Evolutionary conservation across 1,140 invertebrate genomes (phyloP), one percentile per base, ranked within the genome.

Genomic region (Galendromus occidentalis): DNA sequence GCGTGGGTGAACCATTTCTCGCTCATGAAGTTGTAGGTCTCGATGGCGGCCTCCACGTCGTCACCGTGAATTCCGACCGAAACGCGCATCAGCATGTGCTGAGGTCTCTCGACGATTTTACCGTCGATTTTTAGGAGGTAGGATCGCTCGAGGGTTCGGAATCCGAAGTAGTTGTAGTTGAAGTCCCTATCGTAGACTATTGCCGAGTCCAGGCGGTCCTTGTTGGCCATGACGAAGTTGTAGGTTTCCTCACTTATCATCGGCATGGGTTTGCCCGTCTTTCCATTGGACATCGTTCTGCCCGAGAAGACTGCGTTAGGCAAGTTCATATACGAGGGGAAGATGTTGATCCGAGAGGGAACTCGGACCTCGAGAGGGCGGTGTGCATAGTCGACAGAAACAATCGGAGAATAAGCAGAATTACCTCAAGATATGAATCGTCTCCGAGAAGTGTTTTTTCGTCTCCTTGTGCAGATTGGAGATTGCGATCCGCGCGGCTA

Each of bases 31-130:
- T 98, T 93, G 74, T 99, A 99, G 0, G 95, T 97, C 78, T 97
- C 88, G 70, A 99, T 92, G 25, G 85, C 92, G 29, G 83, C 80
- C 69, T 94, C 87, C 66, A 98, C 87, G 73, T 98, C 87, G 69
- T 93, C 85, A 12, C 85, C 85, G 76, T 99, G 95, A 71, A 99
- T 97, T 17, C 92, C 95, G 68, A 99, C 85, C 25, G 95, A 77
- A 14, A 98, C 94, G 72, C 96, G 79, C 95, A 99, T 99, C 51
- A 98, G 76, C 92, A 99, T 92, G 68, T 98, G 93, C 72, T 98
- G 95, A 0, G 96, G 96, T 44, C 95, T 80, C 75, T 99, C 95
- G 5, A 84, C 91, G 55, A 96, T 86, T 82, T 94, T 94, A 0
- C 85, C 85, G 76, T 93, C 82, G 64, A 97, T 91, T 76, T 91